These are phyloP conservation scores for Holothuria glaberrima DNA, from an alignment of 35 echinoderm and acorn worm genomes.

Conservation along the genomic window DNA sequence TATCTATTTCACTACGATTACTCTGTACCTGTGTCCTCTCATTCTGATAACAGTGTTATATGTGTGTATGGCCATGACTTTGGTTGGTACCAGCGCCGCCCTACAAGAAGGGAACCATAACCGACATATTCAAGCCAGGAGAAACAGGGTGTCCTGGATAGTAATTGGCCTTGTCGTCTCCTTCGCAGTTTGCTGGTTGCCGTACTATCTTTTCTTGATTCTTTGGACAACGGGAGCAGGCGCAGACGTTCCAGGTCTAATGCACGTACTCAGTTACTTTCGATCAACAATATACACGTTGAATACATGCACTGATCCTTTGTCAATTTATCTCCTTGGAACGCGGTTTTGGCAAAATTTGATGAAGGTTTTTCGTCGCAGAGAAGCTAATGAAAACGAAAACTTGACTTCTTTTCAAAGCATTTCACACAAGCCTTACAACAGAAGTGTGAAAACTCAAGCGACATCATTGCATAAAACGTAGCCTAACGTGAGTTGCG, in stretches of 20 bases:
- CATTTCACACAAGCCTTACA: conserved; percentile 28
- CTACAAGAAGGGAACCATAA: conserved; percentile 36
- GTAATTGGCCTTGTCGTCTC: conserved; percentile 43
- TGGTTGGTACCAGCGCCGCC: neutral
- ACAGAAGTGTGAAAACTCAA: too few species aligned
- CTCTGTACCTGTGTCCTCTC: conserved; percentile 25
- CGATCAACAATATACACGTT: conserved; percentile 31
- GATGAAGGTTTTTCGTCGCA: neutral
- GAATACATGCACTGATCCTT: conserved; percentile 38
- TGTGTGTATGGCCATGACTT: conserved; percentile 14
- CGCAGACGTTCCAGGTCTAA: neutral
- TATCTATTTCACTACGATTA: conserved; percentile 12
- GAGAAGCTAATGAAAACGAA: conserved; percentile 15
- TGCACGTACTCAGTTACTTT: conserved; percentile 5
- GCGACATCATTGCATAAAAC: too few species aligned
- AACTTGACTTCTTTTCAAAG: conserved; percentile 41
- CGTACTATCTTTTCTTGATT: conserved; percentile 6
- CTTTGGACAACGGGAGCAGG: neutral
- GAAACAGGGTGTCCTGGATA: conserved; percentile 46
- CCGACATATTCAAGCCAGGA: conserved; percentile 32
- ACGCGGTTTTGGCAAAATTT: conserved; percentile 32
- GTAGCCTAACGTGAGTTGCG: too few species aligned
- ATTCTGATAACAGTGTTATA: conserved; percentile 1
- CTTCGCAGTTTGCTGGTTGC: conserved; percentile 40
- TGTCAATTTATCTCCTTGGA: conserved; percentile 45